Base-by-base conservation (phyloP, 64 coral and sea anemone species). In the Montipora efflorescens region DNA sequence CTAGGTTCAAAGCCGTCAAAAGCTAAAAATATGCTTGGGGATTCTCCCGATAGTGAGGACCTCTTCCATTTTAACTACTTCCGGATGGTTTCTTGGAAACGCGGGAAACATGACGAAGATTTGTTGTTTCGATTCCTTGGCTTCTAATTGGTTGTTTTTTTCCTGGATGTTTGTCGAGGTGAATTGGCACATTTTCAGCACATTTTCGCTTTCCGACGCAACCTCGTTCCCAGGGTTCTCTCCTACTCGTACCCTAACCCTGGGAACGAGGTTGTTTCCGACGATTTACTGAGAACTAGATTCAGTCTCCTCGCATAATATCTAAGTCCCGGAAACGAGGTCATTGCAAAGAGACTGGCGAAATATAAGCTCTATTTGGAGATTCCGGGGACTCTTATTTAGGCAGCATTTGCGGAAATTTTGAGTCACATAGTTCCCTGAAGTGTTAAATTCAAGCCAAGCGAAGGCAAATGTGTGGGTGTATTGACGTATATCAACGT, bases 11-110 rank as follows among this genome's bases (percentile, higher is more conserved):
- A 70, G 13, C 8, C 36, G 64, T 86, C 64, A 86, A 71, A 86
- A 86, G 46, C 66, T 49, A 71, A 86, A 86, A 86, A 86, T 86
- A 86, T 43, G 47, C 4, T 19, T 25, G 14, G 82, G 82, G 82
- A 71, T 72, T 51, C 64, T 86, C 82, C 82, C 82, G 19, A 9
- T 22, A 1, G 2, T 12, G 43, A 49, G n/a, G 0, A 6, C 5
- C 0, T 43, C 19, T 62, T 82, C 53, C 55, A 61, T 4, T 61
- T 10, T 22, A 8, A 3, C 44, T n/a, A 47, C 62, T 86, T 86
- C 82, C 82, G 66, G 82, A 49, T 72, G 16, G 62, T 51, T 86
- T 86, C 82, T 66, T 10, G 10, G 82, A 86, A 86, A 71, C 82
- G 82, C 82, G 43, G 82, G 66, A 71, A 86, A 51, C 46, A 14